Conservation (phyloP, 2,888 invertebrate genomes). For the Callinectes sapidus region DNA sequence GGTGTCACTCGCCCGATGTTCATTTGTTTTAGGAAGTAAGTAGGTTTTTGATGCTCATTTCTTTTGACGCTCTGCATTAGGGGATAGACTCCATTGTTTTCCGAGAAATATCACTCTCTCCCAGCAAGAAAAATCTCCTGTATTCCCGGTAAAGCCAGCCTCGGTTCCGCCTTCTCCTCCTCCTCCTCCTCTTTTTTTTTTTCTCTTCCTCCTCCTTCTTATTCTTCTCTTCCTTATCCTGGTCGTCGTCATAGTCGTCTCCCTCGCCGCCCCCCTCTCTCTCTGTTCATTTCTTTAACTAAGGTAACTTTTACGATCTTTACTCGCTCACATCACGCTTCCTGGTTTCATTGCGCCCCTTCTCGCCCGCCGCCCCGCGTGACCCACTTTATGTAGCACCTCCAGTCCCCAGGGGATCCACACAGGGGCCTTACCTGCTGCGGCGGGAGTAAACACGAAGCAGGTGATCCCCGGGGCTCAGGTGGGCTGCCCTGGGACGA, state of each 20-base stretch:
- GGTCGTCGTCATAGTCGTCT: background rate
- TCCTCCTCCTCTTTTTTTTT: background rate
- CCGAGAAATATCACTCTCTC: conserved; percentile 57
- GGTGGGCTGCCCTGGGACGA: background rate
- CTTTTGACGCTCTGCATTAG: conserved; percentile 65
- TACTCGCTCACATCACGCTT: background rate
- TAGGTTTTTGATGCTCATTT: conserved; percentile 63
- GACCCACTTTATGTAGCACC: conserved; percentile 12
- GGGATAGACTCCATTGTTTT: conserved; percentile 51
- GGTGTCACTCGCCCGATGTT: conserved; percentile 62
- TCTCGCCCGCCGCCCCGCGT: background rate
- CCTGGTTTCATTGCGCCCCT: background rate
- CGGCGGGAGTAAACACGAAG: conserved; percentile 2
- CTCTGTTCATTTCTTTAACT: background rate
- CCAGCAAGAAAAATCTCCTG: conserved; percentile 51
- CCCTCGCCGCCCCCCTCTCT: background rate
- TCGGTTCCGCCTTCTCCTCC: background rate
- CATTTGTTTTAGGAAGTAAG: conserved; percentile 62
- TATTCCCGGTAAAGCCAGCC: conserved; percentile 41
- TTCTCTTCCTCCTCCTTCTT: background rate
- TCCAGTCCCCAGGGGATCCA: background rate
- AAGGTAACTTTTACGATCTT: background rate
- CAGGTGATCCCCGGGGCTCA: conserved; percentile 17
- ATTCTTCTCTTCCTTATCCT: too few species aligned
- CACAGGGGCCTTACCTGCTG: background rate